These are phyloP conservation scores for Myotis daubentonii DNA, from an alignment of 2,797 vertebrate genomes.

Conservation along the genomic window DNA sequence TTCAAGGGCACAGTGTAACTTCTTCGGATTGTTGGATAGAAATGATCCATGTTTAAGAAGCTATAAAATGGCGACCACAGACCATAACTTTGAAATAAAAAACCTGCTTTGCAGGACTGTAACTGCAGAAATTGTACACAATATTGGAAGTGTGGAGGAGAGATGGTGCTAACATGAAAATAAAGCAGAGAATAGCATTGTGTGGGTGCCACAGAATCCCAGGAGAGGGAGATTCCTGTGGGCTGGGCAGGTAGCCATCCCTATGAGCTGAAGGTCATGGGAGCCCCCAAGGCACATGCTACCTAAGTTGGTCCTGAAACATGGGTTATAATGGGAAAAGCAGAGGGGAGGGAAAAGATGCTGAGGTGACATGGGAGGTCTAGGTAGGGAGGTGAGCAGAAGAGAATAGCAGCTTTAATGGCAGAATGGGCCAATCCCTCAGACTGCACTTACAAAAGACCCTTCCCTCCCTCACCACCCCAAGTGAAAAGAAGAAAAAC, in stretches of 20 bases:
- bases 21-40: constrained; percentile 64
- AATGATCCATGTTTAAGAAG: constrained; percentile 72
- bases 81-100: constrained; percentile 65
- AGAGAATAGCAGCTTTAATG: background rate
- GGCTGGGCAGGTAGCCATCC: background rate
- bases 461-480: background rate
- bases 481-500: constrained; percentile 2
- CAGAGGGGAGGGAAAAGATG: background rate
- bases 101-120: constrained; percentile 29
- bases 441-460: background rate
- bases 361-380: background rate
- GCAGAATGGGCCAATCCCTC: background rate
- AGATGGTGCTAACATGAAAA: background rate
- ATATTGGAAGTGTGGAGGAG: background rate
- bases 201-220: background rate
- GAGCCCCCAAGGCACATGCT: too few relatives aligned
- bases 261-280: background rate
- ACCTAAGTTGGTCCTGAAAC: background rate
- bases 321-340: background rate
- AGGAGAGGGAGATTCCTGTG: background rate
- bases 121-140: constrained; percentile 42
- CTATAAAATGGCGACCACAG: constrained; percentile 66
- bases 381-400: background rate
- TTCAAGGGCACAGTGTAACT: constrained; percentile 62
- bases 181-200: background rate